phyloP scores from a whole-genome alignment of 2,113 vertebrate genomes.

The Sturnira hondurensis region DNA sequence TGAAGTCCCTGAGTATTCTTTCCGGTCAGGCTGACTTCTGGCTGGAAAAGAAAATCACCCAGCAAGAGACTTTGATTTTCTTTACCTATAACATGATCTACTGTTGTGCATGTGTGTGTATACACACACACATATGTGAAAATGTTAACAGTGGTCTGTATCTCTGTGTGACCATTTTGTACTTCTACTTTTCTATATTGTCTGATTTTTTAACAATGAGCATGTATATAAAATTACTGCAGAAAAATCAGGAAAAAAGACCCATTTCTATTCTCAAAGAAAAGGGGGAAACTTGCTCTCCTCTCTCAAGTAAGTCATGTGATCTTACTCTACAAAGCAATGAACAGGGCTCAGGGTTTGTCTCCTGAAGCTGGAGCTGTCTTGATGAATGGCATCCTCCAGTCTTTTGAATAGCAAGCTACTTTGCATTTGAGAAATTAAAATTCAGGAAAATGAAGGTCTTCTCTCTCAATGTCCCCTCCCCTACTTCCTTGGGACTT shows the following conservation, averaged over 20 bases:
- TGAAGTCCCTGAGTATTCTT: slow-evolving; percentile 29
- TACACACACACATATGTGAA: neutral
- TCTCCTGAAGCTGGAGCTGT: slow-evolving; percentile 26
- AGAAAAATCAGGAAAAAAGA: neutral
- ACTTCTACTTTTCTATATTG: neutral
- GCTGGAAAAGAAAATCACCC: slow-evolving; percentile 19
- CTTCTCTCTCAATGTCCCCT: neutral
- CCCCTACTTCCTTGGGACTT: neutral
- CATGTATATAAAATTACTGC: neutral
- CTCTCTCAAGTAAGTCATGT: neutral
- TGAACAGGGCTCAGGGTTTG: neutral
- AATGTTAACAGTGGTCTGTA: slow-evolving; percentile 7
- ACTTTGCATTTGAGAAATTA: slow-evolving; percentile 17
- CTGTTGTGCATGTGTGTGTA: neutral
- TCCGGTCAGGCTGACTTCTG: slow-evolving; percentile 10
- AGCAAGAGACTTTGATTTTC: slow-evolving; percentile 24
- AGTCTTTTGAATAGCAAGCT: neutral
- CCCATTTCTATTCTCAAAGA: slow-evolving; percentile 19
- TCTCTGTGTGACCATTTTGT: neutral
- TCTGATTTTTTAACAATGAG: neutral
- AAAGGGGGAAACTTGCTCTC: slow-evolving; percentile 15
- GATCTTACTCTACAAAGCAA: slow-evolving; percentile 4
- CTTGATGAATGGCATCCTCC: neutral
- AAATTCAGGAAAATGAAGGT: slow-evolving; percentile 32
- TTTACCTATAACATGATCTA: neutral